Evolutionary conservation across 1,140 invertebrate species (phyloP).

Genomic region (Zaprionus nigranus): DNA sequence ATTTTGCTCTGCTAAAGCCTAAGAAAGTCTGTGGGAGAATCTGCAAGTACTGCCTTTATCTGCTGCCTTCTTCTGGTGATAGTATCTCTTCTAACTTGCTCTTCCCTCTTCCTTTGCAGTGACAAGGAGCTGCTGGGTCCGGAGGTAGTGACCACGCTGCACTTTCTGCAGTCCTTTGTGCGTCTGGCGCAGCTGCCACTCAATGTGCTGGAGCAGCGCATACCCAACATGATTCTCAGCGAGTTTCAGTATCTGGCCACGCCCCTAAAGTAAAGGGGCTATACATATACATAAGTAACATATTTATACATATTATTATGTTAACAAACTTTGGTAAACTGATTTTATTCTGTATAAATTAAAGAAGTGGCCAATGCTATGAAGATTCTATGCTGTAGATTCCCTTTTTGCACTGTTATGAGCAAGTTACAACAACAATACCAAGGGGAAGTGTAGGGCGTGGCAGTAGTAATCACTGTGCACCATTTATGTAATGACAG

Average conservation of each 20-base stretch:
- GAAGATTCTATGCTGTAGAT: constrained; percentile 19
- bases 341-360: not conserved
- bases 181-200: constrained; percentile 60
- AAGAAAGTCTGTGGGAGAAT: no score
- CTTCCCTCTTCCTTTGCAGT: constrained; percentile 26
- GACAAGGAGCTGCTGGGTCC: constrained; percentile 63
- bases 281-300: no score
- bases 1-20: no score
- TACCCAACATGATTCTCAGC: constrained; percentile 74
- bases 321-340: not conserved
- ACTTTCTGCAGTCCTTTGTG: constrained; percentile 67
- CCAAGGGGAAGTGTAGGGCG: not conserved
- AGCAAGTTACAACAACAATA: not conserved
- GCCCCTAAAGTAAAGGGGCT: constrained; percentile 41
- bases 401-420: no score
- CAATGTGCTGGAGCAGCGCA: constrained; percentile 67
- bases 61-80: no score
- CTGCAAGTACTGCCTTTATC: no score
- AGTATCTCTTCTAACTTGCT: not conserved
- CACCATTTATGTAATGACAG: constrained; percentile 96
- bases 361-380: constrained; percentile 25
- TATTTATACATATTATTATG: not conserved
- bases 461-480: constrained; percentile 15
- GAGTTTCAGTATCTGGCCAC: constrained; percentile 74
- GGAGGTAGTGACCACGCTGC: constrained; percentile 62